phyloP scores from a whole-genome alignment of 2,797 vertebrate species.

The Myotis pilosus region DNA sequence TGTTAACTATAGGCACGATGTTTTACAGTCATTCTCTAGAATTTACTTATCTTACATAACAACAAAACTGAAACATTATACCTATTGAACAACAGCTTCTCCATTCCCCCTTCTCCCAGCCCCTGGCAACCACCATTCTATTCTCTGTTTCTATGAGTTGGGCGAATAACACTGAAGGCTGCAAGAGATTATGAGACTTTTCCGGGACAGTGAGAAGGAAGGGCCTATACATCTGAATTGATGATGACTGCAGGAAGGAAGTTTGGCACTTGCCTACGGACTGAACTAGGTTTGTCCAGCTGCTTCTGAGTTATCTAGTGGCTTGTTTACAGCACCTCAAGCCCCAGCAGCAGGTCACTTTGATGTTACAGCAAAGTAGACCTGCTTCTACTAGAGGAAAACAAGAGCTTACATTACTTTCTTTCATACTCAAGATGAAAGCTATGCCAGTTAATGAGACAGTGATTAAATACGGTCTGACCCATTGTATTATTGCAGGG shows the following conservation, averaged over 20 bases:
- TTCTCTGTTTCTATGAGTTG: background rate
- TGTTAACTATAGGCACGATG: background rate
- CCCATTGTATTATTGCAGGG: background rate
- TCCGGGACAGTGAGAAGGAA: background rate
- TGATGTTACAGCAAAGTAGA: background rate
- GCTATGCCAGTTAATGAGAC: background rate
- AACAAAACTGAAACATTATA: background rate
- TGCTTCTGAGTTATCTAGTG: background rate
- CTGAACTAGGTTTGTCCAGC: background rate
- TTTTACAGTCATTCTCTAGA: background rate
- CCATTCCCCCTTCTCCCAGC: rapidly evolving
- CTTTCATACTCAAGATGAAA: background rate
- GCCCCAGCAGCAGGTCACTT: background rate
- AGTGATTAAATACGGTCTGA: background rate
- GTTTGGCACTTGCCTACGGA: background rate
- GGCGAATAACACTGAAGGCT: background rate
- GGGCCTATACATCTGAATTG: background rate
- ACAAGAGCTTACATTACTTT: background rate
- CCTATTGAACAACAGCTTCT: background rate
- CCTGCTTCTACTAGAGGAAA: background rate
- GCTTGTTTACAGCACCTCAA: background rate
- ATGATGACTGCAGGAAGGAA: background rate
- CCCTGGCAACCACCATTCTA: background rate
- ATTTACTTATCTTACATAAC: background rate
- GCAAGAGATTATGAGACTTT: background rate